Conservation (phyloP, 2,888 invertebrate genomes). For the Brenthis daphne region DNA sequence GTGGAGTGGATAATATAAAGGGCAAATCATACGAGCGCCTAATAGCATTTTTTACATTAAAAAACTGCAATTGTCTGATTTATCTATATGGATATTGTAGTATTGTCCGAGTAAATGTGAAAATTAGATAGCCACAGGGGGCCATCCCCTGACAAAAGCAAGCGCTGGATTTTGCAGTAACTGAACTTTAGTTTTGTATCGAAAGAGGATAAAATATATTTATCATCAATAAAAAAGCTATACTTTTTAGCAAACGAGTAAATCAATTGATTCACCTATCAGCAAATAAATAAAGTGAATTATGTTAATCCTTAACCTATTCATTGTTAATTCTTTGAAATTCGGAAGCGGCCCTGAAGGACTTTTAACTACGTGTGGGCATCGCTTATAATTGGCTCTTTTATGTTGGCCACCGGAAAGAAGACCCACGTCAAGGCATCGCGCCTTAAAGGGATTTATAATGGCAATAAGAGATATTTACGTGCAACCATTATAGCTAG, state of each 20-base stretch:
- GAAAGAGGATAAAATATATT: slow-evolving; percentile 36
- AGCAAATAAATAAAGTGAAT: slow-evolving; percentile 50
- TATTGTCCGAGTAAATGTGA: slow-evolving; percentile 41
- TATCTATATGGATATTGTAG: background rate
- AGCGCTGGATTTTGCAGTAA: slow-evolving; percentile 51
- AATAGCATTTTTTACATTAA: background rate
- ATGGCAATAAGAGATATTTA: slow-evolving; percentile 65
- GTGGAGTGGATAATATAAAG: too few relatives aligned
- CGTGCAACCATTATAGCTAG: slow-evolving; percentile 59
- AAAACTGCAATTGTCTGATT: background rate
- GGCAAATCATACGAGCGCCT: background rate
- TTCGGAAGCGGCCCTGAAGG: slow-evolving; percentile 70
- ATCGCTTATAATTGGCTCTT: slow-evolving; percentile 75
- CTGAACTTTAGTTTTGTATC: slow-evolving; percentile 33
- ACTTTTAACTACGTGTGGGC: slow-evolving; percentile 59
- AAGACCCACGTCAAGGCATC: slow-evolving; percentile 69
- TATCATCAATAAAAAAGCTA: slow-evolving; percentile 9
- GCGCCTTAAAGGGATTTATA: slow-evolving; percentile 73
- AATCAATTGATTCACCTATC: slow-evolving; percentile 31
- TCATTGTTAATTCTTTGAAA: slow-evolving; percentile 66
- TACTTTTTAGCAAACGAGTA: slow-evolving; percentile 16
- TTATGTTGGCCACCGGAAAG: slow-evolving; percentile 74
- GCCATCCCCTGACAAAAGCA: slow-evolving; percentile 63
- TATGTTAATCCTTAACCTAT: slow-evolving; percentile 61
- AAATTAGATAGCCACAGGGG: slow-evolving; percentile 68